Evolutionary conservation across 2,888 invertebrate species (phyloP), one percentile per base, ranked within the genome.

Genomic region (Escarpia spicata): DNA sequence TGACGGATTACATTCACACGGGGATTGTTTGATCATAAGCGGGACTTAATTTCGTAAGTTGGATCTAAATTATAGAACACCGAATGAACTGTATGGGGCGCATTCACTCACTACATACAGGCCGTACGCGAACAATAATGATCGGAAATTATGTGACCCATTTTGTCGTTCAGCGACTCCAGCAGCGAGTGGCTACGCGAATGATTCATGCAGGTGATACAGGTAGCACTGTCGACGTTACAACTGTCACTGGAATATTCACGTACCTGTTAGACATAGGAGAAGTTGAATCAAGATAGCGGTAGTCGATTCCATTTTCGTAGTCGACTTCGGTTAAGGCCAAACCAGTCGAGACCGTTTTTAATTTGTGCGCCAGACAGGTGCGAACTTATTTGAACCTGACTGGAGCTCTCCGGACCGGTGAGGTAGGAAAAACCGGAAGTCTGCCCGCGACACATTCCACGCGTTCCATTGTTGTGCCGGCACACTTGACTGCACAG

Each of bases 381-480:
- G 75, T 75, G 75, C 75, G 75, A 75, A 75, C 75, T 75, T 75
- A 75, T 75, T 75, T 75, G 75, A 75, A 75, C 75, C n/a, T 75
- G 75, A 75, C 4, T 75, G 75, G 75, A 75, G 75, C 75, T 75
- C 75, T 75, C 75, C 75, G 19, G 26, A 75, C 75, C 6, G 6
- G 75, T 75, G 75, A 75, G 75, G 75, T 75, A 75, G 75, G 26
- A 75, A 75, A 26, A n/a, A 75, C 75, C 75, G 75, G 75, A 75
- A 6, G 75, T 75, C n/a, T 75, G n/a, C 75, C 75, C 6, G 75
- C 19, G 75, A 75, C 75, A 75, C 75, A 75, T 75, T 75, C 75
- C 75, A 6, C 19, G 26, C 75, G 75, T 75, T 75, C n/a, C 75
- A 75, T 75, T 75, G 75, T 26, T 26, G 60, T 26, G 75, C 19